Base-by-base conservation (phyloP, 2,888 invertebrate genomes). In the Coronaproctus castanopsis region DNA sequence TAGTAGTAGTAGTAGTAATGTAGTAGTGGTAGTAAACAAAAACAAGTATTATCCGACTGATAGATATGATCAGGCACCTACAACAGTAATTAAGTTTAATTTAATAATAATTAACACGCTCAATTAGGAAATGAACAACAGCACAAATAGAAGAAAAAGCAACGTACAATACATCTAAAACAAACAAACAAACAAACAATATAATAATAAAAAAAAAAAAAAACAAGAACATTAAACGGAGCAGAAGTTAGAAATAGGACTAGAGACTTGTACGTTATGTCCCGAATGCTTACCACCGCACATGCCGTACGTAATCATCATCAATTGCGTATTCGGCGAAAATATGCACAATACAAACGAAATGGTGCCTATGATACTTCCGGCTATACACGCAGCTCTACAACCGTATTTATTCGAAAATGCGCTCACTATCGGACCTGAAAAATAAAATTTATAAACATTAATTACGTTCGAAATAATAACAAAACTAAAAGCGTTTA, bases 401-500 rank as follows among this genome's bases (percentile, higher is more conserved):
- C 96, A 95, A 5, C 96, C 97, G 72, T 81, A 97, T 72, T 89
- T 91, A 77, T 97, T 97, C 67, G 93, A 90, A 69, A 97, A 76
- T 62, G 95, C 95, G 66, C 93, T 90, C 60, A 93, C 95, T 62
- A 97, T 78, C 3, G 96, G 96, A 70, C 92, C 87, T 87, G 74
- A 23, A 68, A 56, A 18, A 53, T 24, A n/a, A 19, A 23, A 24
- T 48, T n/a, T n/a, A n/a, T n/a, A n/a, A n/a, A n/a, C n/a, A n/a
- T n/a, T 52, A 52, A 53, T 23, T 55, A 24, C 36, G 36, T 5
- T 51, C 48, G 2, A 20, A 21, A 52, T 23, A 23, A 10, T 19
- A 21, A 21, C 2, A 53, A 18, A 20, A 24, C 5, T 18, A 21
- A 52, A 57, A 36, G 49, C 5, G 21, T 19, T 48, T 56, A 21